Percentiles rank a stretch among this genome's conserved stretches.
These are phyloP conservation scores for Leptopilina myrica DNA, from an alignment of 2,888 invertebrate species.

Conservation along the genomic window DNA sequence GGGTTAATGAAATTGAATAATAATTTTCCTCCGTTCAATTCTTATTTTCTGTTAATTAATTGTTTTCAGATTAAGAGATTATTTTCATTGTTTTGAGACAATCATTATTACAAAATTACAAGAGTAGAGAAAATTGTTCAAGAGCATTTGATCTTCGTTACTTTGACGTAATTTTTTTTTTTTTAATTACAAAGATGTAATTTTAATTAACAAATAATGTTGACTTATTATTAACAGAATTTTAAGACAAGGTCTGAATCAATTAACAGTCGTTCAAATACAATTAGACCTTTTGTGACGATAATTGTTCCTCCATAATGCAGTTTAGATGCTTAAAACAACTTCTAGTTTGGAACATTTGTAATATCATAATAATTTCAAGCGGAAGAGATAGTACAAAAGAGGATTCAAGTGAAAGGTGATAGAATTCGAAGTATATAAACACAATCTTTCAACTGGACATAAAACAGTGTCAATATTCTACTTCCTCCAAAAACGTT, in stretches of 20 bases:
- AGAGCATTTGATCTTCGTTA: too few relatives aligned
- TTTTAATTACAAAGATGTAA: too few relatives aligned
- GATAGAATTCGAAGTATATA: constrained; percentile 73
- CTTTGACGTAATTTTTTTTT: too few relatives aligned
- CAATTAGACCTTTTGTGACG: background rate
- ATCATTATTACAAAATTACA: too few relatives aligned
- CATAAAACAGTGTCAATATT: constrained; percentile 43
- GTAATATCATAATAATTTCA: constrained; percentile 48
- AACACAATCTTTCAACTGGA: constrained; percentile 64
- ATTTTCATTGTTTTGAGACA: too few relatives aligned
- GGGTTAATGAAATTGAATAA: too few relatives aligned
- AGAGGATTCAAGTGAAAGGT: constrained; percentile 70
- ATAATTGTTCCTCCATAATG: background rate
- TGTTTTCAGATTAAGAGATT: too few relatives aligned
- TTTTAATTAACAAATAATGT: background rate
- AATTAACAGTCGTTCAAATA: background rate
- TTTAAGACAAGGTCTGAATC: background rate
- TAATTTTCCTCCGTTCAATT: too few relatives aligned
- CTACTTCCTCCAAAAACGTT: constrained; percentile 48
- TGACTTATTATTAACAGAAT: background rate
- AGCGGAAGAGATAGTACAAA: constrained; percentile 64
- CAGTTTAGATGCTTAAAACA: background rate
- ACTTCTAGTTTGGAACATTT: constrained; percentile 26
- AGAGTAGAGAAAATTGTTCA: too few relatives aligned
- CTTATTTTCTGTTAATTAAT: too few relatives aligned